These are phyloP conservation scores for Lasioglossum malachurum DNA, from an alignment of 2,888 invertebrate genomes.

Conservation along the genomic window DNA sequence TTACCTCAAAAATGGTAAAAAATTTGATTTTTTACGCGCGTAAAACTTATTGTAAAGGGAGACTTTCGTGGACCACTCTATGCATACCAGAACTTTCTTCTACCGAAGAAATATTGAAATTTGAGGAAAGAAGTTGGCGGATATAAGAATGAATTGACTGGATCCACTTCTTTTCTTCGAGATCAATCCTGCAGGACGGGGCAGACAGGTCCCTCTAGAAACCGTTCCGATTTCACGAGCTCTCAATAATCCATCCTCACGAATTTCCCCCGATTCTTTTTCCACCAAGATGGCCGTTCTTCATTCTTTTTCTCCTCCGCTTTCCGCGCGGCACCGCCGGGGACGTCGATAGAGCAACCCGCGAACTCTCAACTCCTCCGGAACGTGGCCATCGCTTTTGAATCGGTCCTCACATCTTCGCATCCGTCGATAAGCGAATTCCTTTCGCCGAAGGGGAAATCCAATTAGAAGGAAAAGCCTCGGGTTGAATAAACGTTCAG, in stretches of 20 bases:
- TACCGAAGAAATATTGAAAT: not conserved
- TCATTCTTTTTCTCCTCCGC: conserved; percentile 14
- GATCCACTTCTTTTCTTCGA: not conserved
- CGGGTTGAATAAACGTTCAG: conserved; percentile 52
- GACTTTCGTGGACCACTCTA: not conserved
- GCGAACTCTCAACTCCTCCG: conserved; percentile 1
- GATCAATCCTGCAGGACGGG: not conserved
- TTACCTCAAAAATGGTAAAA: too few relatives aligned
- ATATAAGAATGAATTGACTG: not conserved
- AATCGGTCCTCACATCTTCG: conserved; percentile 40
- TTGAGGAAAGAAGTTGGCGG: not conserved
- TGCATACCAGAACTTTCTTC: not conserved
- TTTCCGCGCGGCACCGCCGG: conserved; percentile 6
- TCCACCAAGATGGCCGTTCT: not conserved
- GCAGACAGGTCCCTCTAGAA: not conserved
- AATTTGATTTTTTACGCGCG: too few relatives aligned
- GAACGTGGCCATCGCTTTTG: conserved; percentile 32
- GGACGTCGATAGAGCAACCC: conserved; percentile 22
- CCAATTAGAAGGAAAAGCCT: conserved; percentile 61
- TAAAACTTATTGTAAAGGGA: too few relatives aligned
- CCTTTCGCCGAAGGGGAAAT: conserved; percentile 48
- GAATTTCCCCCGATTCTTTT: not conserved
- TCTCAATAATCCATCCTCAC: not conserved
- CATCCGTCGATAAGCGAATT: conserved; percentile 43
- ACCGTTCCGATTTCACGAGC: not conserved